Conservation (phyloP, 2,888 invertebrate species). For the Microdon myrmicae region DNA sequence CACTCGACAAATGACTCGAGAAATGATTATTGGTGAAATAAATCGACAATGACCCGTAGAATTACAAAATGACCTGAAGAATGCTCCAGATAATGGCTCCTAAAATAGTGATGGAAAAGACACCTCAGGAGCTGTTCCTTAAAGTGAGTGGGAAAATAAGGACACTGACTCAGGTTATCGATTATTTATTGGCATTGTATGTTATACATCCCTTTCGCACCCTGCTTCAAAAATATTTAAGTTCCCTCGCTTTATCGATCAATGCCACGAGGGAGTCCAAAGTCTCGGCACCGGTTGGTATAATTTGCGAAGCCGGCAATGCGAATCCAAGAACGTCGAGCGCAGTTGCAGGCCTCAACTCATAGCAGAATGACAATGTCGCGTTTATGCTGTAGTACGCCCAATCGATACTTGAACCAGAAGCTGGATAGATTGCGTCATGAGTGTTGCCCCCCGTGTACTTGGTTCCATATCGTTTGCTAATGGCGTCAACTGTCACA, state of each 20-base stretch:
- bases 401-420: constrained; percentile 75
- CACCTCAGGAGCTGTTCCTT: no score
- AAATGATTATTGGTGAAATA: no score
- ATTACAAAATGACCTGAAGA: no score
- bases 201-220: no score
- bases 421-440: constrained; percentile 69
- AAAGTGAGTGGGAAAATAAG: no score
- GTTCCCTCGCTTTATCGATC: constrained; percentile 66
- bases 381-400: constrained; percentile 70
- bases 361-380: constrained; percentile 72
- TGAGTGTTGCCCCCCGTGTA: constrained; percentile 67
- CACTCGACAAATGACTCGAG: no score
- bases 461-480: constrained; percentile 63
- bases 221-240: constrained; percentile 62
- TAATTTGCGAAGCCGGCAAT: constrained; percentile 73
- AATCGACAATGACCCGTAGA: no score
- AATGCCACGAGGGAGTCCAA: constrained; percentile 69
- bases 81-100: no score
- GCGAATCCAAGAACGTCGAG: constrained; percentile 70
- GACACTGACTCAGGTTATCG: no score
- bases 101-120: no score
- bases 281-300: constrained; percentile 74
- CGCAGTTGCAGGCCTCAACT: constrained; percentile 67
- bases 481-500: constrained; percentile 58
- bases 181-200: no score